Evolutionary conservation across 1,140 invertebrate genomes (phyloP), one percentile per base, ranked within the genome.

Genomic region (Listronotus oregonensis): DNA sequence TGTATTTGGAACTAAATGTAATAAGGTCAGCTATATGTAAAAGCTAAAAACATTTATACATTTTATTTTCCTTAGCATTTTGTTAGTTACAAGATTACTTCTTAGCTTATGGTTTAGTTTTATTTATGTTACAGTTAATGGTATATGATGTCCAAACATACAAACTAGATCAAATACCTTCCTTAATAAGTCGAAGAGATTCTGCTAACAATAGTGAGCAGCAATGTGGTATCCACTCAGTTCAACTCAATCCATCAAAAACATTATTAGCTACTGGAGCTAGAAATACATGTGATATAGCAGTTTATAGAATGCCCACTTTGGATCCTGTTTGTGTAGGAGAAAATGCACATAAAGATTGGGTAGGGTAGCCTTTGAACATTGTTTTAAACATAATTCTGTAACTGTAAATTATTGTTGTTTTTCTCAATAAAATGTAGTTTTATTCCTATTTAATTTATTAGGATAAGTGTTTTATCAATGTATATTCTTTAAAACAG

Each of bases 1-100:
- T 62, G 93, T 96, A 4, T 94, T 97, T 80, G 95, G 95, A 37
- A 97, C 95, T 27, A 98, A 98, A 79, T 98, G 96, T 80, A 97
- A 97, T 82, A 96, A 96, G 85, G 90, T 94, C 79, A 80, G 77
- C 69, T 54, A 57, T 42, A 12, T 11, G 12, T 37, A 15, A 52
- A 42, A 7, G 1, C 21, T 27, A 27, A 27, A n/a, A n/a, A n/a
- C n/a, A n/a, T n/a, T n/a, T n/a, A n/a, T n/a, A n/a, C n/a, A n/a
- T n/a, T n/a, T n/a, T n/a, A n/a, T n/a, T n/a, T n/a, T n/a, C n/a
- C n/a, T n/a, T n/a, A n/a, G n/a, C n/a, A n/a, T n/a, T n/a, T n/a
- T n/a, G n/a, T n/a, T n/a, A n/a, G n/a, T n/a, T n/a, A n/a, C n/a
- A n/a, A n/a, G n/a, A n/a, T n/a, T n/a, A n/a, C n/a, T 27, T 27